Base-by-base conservation (phyloP, 2,113 vertebrate species). In the Thymallus thymallus region DNA sequence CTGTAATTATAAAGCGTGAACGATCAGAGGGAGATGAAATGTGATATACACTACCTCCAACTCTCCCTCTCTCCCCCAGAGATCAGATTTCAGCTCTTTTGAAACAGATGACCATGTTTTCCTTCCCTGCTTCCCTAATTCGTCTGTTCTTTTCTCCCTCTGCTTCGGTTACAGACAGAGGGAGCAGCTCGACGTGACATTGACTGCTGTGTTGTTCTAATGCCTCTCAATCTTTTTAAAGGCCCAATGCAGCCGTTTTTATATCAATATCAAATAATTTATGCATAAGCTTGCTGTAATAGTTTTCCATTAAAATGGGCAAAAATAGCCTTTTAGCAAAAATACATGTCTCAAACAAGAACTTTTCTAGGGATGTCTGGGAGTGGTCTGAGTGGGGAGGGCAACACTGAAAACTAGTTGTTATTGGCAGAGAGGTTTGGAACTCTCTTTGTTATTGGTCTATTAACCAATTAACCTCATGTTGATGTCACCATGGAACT, bases 1-100 rank as follows among this genome's bases (percentile, higher is more conserved):
- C 97, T 96, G 96, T 97, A 97, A 98, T 99, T 98, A 98, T 95
- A 96, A 96, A 97, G 95, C 96, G 92, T 96, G 96, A 96, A 95
- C 93, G 96, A 97, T 97, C 96, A 94, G 92, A 94, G 92, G 93
- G 93, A 94, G 95, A 92, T 94, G 94, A 92, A 92, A 94, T 93
- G 94, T 89, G 92, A 92, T 93, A 95, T 94, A 91, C 88, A 82
- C 83, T 85, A 90, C 84, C 88, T 89, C 82, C 45, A 71, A 84
- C 85, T 77, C 80, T 75, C 65, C 79, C 70, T 62, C 48, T 51
- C 81, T 55, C 73, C 88, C 84, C 89, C 79, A 78, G 86, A 92
- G 92, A 94, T 93, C 91, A 91, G 87, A 91, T 93, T 92, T 89
- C 88, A 90, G 88, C 82, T 91, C 91, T 90, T 92, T 91, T 91